Evolutionary conservation across 2,797 vertebrate species (phyloP).

Genomic region (Anomalospiza imberbis): DNA sequence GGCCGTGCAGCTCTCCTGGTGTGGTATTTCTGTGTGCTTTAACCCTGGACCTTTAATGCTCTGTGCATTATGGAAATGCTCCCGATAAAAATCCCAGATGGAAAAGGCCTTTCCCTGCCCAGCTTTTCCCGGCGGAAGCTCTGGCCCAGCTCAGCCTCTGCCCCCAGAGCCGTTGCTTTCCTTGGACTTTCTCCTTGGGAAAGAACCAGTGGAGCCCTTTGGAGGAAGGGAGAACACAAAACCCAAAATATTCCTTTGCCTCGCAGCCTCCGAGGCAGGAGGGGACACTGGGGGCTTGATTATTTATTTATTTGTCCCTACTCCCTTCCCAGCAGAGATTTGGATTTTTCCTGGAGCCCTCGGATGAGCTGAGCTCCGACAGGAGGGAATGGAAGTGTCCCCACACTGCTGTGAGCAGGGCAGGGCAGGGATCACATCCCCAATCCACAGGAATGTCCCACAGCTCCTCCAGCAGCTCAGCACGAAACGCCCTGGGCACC

Average conservation of each 20-base stretch:
- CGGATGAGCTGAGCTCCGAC: background rate
- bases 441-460: accelerated
- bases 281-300: background rate
- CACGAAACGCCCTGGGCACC: background rate
- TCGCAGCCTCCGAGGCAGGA: background rate
- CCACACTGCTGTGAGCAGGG: accelerated
- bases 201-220: background rate
- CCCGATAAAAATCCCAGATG: background rate
- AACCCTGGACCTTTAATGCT: accelerated
- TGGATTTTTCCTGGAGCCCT: background rate
- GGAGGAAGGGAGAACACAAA: background rate
- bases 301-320: background rate
- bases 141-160: background rate
- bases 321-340: background rate
- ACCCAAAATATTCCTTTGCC: background rate
- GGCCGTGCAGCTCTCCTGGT: accelerated
- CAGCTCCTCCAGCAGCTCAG: background rate
- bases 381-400: background rate
- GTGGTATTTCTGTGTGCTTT: accelerated
- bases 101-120: background rate
- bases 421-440: background rate
- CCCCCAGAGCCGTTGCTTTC: background rate
- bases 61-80: background rate
- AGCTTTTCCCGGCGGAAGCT: background rate
- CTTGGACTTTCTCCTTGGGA: background rate